Conservation (phyloP, 2,113 vertebrate species). For the Gallinago jamesoni region DNA sequence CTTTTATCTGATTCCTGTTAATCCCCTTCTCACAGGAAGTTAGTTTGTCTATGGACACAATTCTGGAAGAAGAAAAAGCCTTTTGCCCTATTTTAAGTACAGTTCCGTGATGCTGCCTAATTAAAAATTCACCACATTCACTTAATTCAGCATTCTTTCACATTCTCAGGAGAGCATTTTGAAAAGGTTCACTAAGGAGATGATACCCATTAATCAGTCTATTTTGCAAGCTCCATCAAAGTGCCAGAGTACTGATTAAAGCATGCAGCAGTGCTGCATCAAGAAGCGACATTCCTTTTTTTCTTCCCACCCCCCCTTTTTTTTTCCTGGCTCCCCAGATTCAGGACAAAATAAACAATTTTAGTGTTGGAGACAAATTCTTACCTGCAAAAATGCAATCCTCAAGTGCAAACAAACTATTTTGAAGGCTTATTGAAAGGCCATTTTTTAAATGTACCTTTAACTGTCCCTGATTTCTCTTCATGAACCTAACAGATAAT, state of each 20-base stretch:
- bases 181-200: neutral
- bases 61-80: neutral
- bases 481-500: neutral
- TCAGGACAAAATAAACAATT: neutral
- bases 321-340: too few species aligned
- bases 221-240: neutral
- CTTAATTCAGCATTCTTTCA: neutral
- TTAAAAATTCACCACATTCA: constrained; percentile 29
- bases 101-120: neutral
- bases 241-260: neutral
- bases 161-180: neutral
- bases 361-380: neutral
- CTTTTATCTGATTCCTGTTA: neutral
- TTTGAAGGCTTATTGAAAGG: neutral
- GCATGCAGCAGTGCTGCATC: neutral
- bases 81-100: neutral
- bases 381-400: neutral
- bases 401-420: neutral
- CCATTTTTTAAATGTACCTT: neutral
- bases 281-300: neutral
- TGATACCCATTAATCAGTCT: neutral
- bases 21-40: neutral
- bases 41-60: neutral
- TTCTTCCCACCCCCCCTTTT: neutral
- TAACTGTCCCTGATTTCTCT: neutral